Conservation (phyloP, 1,140 invertebrate genomes). For the Drosophila sproati region DNA sequence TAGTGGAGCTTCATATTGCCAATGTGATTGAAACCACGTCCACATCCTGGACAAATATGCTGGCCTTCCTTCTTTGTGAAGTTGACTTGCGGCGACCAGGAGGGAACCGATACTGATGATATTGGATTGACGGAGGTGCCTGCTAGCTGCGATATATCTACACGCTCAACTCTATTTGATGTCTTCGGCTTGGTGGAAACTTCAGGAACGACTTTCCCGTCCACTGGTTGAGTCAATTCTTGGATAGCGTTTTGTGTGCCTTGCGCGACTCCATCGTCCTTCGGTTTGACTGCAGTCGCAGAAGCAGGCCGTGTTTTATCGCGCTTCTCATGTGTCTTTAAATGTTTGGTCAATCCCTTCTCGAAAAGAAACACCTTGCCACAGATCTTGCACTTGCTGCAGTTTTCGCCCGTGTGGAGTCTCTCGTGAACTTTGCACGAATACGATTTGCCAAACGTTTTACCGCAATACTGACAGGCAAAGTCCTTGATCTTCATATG, state of each 20-base stretch:
- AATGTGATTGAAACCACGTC: constrained; percentile 74
- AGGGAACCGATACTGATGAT: constrained; percentile 75
- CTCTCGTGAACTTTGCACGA: constrained; percentile 78
- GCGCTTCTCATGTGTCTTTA: constrained; percentile 75
- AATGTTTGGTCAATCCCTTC: constrained; percentile 69
- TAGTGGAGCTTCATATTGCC: constrained; percentile 80
- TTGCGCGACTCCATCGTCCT: constrained; percentile 15
- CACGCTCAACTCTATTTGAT: constrained; percentile 63
- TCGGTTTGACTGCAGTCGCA: constrained; percentile 39
- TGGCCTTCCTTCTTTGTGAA: constrained; percentile 80
- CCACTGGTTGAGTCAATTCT: not conserved
- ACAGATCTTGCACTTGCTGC: constrained; percentile 78
- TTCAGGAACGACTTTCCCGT: not conserved
- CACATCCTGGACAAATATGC: constrained; percentile 77
- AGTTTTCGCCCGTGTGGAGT: constrained; percentile 85
- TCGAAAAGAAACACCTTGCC: constrained; percentile 75
- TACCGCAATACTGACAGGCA: constrained; percentile 78
- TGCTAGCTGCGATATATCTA: constrained; percentile 74
- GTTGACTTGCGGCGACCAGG: constrained; percentile 80
- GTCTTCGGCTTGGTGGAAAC: constrained; percentile 33
- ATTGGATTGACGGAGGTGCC: constrained; percentile 79
- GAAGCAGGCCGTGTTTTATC: constrained; percentile 54
- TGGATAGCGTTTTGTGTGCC: not conserved
- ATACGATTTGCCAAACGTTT: constrained; percentile 77
- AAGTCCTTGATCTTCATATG: constrained; percentile 80